phyloP scores from a whole-genome alignment of 2,113 vertebrate species.

The Rhizomys pruinosus region DNA sequence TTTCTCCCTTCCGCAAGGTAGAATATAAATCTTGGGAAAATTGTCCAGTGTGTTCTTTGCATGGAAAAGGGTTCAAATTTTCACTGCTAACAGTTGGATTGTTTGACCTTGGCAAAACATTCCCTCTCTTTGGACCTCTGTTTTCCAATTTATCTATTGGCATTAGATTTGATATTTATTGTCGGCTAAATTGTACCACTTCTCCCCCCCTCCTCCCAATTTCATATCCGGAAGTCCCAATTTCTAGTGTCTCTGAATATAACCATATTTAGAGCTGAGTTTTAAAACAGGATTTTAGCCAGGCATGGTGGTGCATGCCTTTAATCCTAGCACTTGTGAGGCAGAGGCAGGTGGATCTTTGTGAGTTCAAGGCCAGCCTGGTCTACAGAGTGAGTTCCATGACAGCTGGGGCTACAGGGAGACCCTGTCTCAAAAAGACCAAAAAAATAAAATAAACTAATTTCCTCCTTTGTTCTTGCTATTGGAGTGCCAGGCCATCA shows the following conservation, averaged over 20 bases:
- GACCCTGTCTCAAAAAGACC: too few species aligned
- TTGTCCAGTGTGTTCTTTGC: background rate
- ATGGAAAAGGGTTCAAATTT: background rate
- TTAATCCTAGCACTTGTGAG: too few species aligned
- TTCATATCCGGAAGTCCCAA: background rate
- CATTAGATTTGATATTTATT: background rate
- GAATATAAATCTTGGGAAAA: background rate
- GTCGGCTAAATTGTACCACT: background rate
- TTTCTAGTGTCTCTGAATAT: background rate
- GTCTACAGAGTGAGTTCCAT: too few species aligned
- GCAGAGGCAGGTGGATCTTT: too few species aligned
- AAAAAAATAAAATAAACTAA: too few species aligned
- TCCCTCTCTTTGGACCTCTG: slow-evolving; percentile 8
- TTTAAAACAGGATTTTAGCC: slow-evolving; percentile 17
- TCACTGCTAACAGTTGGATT: background rate
- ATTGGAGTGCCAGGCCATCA: too few species aligned
- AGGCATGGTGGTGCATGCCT: background rate
- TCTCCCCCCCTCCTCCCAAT: background rate
- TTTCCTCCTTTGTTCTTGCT: too few species aligned
- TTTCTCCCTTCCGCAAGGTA: background rate
- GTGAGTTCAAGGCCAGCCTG: too few species aligned
- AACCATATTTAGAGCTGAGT: background rate
- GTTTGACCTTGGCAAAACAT: background rate
- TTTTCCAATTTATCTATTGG: background rate
- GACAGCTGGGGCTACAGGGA: too few species aligned